These are phyloP conservation scores for Drosophila kokeensis DNA, from an alignment of 2,888 invertebrate genomes.

Conservation along the genomic window DNA sequence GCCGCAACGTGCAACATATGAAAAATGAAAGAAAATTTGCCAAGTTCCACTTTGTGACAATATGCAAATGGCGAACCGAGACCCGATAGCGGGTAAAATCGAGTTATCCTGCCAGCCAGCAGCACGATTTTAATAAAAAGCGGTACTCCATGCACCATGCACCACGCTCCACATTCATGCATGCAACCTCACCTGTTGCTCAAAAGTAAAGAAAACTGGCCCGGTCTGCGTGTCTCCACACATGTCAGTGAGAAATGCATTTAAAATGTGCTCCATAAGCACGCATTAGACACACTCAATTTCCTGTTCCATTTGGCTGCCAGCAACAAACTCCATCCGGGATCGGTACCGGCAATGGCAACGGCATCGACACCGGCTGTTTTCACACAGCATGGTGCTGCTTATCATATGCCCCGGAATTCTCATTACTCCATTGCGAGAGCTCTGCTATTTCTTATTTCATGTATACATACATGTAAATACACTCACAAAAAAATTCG, in stretches of 20 bases:
- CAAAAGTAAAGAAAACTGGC: slow-evolving; percentile 1
- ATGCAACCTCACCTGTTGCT: slow-evolving; percentile 10
- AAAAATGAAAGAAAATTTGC: slow-evolving; percentile 69
- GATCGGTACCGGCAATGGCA: slow-evolving; percentile 33
- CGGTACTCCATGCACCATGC: not conserved
- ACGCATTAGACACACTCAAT: slow-evolving; percentile 80
- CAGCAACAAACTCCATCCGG: slow-evolving; percentile 46
- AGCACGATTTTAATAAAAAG: slow-evolving; percentile 78
- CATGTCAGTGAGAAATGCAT: slow-evolving; percentile 68
- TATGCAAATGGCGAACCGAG: slow-evolving; percentile 39
- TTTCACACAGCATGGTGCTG: slow-evolving; percentile 37
- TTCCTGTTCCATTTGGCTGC: slow-evolving; percentile 70
- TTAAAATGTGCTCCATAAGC: slow-evolving; percentile 78
- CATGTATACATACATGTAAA: slow-evolving; percentile 14
- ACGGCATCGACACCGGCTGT: slow-evolving; percentile 2
- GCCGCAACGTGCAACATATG: slow-evolving; percentile 52
- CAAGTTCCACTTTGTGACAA: slow-evolving; percentile 44
- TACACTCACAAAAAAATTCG: not conserved
- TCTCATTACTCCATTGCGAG: slow-evolving; percentile 26
- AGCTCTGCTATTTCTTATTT: slow-evolving; percentile 24
- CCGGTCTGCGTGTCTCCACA: slow-evolving; percentile 20
- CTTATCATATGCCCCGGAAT: slow-evolving; percentile 52
- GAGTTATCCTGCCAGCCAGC: slow-evolving; percentile 53
- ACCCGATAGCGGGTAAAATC: slow-evolving; percentile 38
- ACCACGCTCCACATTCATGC: not conserved